These are phyloP conservation scores for Acipenser oxyrinchus DNA, from an alignment of 2,797 vertebrate genomes.

Conservation along the genomic window DNA sequence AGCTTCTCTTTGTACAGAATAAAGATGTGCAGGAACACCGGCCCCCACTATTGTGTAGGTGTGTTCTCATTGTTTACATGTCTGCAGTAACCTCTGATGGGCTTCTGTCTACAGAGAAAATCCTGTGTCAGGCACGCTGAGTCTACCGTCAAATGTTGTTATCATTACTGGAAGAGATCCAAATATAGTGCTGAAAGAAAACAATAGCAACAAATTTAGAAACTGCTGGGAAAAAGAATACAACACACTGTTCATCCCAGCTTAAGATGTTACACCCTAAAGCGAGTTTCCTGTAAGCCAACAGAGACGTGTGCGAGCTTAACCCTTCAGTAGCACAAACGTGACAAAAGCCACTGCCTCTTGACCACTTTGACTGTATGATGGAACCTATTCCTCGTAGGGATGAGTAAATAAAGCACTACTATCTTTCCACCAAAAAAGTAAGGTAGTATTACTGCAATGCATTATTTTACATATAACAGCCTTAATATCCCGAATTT, in stretches of 20 bases:
- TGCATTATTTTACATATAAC: too few relatives aligned
- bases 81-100: conserved; percentile 51
- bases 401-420: too few relatives aligned
- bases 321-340: not conserved
- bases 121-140: conserved; percentile 52
- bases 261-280: conserved; percentile 57
- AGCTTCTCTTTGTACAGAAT: not conserved
- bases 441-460: too few relatives aligned
- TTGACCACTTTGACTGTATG: too few relatives aligned
- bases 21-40: not conserved
- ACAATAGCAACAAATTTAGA: conserved; percentile 74
- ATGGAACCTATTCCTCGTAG: too few relatives aligned
- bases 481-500: too few relatives aligned
- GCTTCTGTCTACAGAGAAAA: conserved; percentile 59
- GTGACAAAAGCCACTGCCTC: too few relatives aligned
- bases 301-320: conserved; percentile 22
- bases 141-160: conserved; percentile 75
- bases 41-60: conserved; percentile 35
- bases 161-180: conserved; percentile 65
- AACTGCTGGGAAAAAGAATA: conserved; percentile 64
- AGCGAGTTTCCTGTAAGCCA: conserved; percentile 57
- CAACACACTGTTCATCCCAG: conserved; percentile 57
- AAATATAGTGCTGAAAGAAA: conserved; percentile 52
- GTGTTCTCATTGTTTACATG: conserved; percentile 37
- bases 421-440: too few relatives aligned